Evolutionary conservation across 2,797 vertebrate genomes (phyloP), one percentile per base, ranked within the genome.

Genomic region (Pipistrellus nathusii): DNA sequence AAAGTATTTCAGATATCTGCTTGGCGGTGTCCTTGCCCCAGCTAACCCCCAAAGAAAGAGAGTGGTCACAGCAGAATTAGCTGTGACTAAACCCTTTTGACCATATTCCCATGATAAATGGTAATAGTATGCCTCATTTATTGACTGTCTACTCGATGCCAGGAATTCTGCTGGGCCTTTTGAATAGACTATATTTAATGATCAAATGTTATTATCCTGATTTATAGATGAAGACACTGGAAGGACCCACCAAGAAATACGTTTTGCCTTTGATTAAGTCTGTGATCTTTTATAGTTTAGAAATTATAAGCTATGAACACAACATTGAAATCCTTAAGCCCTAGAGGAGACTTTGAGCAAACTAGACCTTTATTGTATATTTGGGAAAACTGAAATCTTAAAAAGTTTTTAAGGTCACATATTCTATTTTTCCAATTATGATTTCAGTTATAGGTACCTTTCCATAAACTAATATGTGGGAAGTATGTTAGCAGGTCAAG

Each of bases 11-110:
- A 89, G 59, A 57, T 66, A 41, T 86, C 14, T 55, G 12, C 15
- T 85, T 93, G 53, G 85, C 82, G 15, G 20, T 75, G 6, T 25
- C 18, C 3, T 55, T 51, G 71, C 21, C 25, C 38, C 44, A 5
- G 6, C 25, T 71, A 57, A 57, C 8, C 59, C 5, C 25, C 27
- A 32, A 53, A 57, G n/a, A 62, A 57, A 88, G 83, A 78, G n/a
- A 71, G 41, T 64, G 23, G 88, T 95, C 44, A 51, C 13, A 85
- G 41, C 27, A n/a, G 55, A 89, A 77, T 75, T 59, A 72, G 69
- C 55, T 88, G 73, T 90, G 85, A 62, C 59, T 46, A 27, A 80
- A 86, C 71, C 41, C 85, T 93, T 96, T 55, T 91, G 73, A 92
- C 55, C 53, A 62, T 30, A 55, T 57, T 51, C 53, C 62, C 17